Conservation (phyloP, 2,888 invertebrate species). For the Pediacus dermestoides region DNA sequence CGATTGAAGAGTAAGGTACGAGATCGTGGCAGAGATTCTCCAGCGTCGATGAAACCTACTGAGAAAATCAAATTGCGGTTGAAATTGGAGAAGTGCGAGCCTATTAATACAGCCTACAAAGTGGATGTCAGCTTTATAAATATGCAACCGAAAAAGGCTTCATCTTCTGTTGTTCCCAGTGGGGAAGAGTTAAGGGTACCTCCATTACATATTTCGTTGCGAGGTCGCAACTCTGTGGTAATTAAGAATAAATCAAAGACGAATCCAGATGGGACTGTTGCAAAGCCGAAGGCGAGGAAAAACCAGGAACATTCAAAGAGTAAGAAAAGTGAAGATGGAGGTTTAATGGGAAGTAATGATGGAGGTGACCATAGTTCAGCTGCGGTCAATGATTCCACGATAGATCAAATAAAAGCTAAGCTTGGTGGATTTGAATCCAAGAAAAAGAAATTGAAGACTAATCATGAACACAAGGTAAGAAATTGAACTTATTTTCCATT, state of each 20-base stretch:
- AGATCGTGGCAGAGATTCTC: slow-evolving; percentile 45
- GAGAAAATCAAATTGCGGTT: slow-evolving; percentile 80
- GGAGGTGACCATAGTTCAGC: slow-evolving; percentile 14
- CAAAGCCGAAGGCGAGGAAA: slow-evolving; percentile 39
- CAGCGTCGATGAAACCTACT: slow-evolving; percentile 46
- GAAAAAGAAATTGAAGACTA: slow-evolving; percentile 38
- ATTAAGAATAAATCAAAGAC: slow-evolving; percentile 66
- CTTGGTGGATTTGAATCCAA: too few species aligned
- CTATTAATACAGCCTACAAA: slow-evolving; percentile 74
- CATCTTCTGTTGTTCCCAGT: slow-evolving; percentile 34
- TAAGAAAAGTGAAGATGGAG: slow-evolving; percentile 21
- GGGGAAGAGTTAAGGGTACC: slow-evolving; percentile 78
- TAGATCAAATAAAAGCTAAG: slow-evolving; percentile 6
- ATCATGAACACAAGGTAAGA: slow-evolving; percentile 36
- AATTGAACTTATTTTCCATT: slow-evolving; percentile 1
- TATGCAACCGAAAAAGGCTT: slow-evolving; percentile 51
- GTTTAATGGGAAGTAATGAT: slow-evolving; percentile 5
- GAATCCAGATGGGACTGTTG: slow-evolving; percentile 36
- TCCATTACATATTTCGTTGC: slow-evolving; percentile 80
- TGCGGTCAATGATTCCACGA: neutral
- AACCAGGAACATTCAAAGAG: slow-evolving; percentile 31
- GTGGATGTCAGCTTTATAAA: slow-evolving; percentile 62
- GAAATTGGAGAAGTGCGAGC: slow-evolving; percentile 80
- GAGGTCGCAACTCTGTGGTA: slow-evolving; percentile 81
- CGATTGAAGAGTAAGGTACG: slow-evolving; percentile 32